Percentiles rank a stretch among this genome's conserved stretches.
These are phyloP conservation scores for Cheiracanthium punctorium DNA, from an alignment of 2,888 invertebrate species.

Conservation along the genomic window DNA sequence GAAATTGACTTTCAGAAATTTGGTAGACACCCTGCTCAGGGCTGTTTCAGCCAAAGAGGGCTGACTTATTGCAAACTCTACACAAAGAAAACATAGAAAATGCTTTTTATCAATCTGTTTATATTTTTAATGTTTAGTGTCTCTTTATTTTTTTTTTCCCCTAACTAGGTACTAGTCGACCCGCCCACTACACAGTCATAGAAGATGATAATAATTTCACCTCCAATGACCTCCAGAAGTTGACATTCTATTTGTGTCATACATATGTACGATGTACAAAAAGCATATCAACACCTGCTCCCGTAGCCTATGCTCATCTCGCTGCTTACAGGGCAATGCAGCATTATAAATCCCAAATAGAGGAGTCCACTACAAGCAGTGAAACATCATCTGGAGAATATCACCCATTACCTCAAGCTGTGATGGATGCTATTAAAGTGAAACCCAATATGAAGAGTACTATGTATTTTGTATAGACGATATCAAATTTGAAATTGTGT, in stretches of 20 bases:
- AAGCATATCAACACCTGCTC: conserved; percentile 74
- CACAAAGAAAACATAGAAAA: too few relatives aligned
- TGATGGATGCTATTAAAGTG: conserved; percentile 49
- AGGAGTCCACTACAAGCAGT: conserved; percentile 17
- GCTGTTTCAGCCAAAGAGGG: too few relatives aligned
- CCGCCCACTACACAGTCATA: conserved; percentile 71
- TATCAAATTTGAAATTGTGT: too few relatives aligned
- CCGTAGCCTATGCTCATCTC: conserved; percentile 73
- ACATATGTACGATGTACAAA: conserved; percentile 73
- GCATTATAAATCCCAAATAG: conserved; percentile 22
- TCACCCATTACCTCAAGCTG: conserved; percentile 30
- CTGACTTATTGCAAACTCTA: too few relatives aligned
- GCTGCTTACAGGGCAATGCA: conserved; percentile 71
- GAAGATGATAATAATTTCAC: conserved; percentile 72
- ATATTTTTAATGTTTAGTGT: too few relatives aligned
- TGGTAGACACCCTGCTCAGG: too few relatives aligned
- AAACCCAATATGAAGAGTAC: conserved; percentile 34
- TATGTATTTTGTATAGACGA: conserved; percentile 63
- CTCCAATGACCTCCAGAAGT: conserved; percentile 70
- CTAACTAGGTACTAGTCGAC: conserved; percentile 50
- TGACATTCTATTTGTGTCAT: conserved; percentile 73
- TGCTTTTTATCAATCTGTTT: too few relatives aligned
- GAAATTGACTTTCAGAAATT: too few relatives aligned
- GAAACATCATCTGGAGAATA: not conserved
- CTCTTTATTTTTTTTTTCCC: not conserved